Evolutionary conservation across 2,888 invertebrate species (phyloP), one percentile per base, ranked within the genome.

Genomic region (Drosophila mayaguana): DNA sequence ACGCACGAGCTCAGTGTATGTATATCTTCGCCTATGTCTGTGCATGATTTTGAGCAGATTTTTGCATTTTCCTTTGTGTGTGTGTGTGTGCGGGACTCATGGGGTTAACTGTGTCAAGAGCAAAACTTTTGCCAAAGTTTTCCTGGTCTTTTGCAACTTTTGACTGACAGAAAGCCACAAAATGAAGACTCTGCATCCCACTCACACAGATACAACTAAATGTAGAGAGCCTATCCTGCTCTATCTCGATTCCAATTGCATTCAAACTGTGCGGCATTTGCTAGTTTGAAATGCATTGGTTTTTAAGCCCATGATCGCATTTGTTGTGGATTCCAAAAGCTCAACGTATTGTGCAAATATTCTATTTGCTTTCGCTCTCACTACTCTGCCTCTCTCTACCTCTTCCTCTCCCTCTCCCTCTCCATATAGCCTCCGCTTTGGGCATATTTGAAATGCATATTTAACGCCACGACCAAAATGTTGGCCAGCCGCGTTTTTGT

Each of bases 301-400:
- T 34, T 57, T 68, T 78, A 75, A 78, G 75, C 79, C 70, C 65
- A 55, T 78, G 70, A 77, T 79, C 77, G 77, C 70, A 73, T 79
- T 79, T 46, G 63, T 45, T 62, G 38, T 55, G 36, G 42, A 43
- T 51, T 54, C 40, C 2, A 20, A 42, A 20, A 43, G 42, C 20
- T 32, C 16, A n/a, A 55, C 43, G 54, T 40, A 40, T 56, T 53
- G 43, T 40, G 51, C 40, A 25, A 50, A 38, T 63, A 56, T 63
- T 40, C 12, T 51, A 51, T 20, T 36, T 20, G 16, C 22, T 36
- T 9, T 3, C 8, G 5, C 9, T 16, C 36, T 20, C 34, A 5
- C n/a, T 34, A 3, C 18, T 14, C 12, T 7, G 11, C 9, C 34
- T 3, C 50, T 20, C 50, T 20, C 2, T 18, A 7, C 4, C 34